Percentiles rank a stretch among this genome's conserved stretches.
phyloP scores from a whole-genome alignment of 37 sponge, comb jelly and placozoan genomes.

The Spongia lamella region DNA sequence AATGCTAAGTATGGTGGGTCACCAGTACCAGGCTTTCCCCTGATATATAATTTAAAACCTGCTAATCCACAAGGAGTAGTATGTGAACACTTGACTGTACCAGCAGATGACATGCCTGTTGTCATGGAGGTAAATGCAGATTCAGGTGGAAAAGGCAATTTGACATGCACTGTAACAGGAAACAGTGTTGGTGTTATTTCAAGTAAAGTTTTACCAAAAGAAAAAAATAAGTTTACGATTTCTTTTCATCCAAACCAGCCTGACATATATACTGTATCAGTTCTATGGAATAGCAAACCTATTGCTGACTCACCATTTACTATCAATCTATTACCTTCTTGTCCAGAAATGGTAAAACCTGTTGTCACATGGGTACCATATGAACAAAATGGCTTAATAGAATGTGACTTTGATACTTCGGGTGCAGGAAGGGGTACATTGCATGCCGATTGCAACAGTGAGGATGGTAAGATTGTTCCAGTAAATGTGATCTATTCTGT shows the following conservation, averaged over 20 bases:
- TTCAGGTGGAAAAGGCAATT: conserved; percentile 59
- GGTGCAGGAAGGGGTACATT: conserved; percentile 15
- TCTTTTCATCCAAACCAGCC: conserved; percentile 35
- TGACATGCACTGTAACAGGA: conserved; percentile 38
- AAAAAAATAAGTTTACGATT: neutral
- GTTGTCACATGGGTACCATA: conserved; percentile 13
- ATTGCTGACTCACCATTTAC: conserved; percentile 63
- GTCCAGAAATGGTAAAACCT: conserved; percentile 27
- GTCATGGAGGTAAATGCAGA: conserved; percentile 43
- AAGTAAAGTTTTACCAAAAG: conserved; percentile 20
- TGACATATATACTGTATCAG: conserved; percentile 46
- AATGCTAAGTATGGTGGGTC: conserved; percentile 54
- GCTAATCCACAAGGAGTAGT: conserved; percentile 38
- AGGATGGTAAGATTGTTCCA: too few relatives aligned
- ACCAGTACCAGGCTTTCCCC: conserved; percentile 64
- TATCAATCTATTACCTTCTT: conserved; percentile 46
- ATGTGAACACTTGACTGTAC: conserved; percentile 23
- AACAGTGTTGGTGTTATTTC: conserved; percentile 56
- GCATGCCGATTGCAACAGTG: neutral
- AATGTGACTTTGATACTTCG: too few relatives aligned
- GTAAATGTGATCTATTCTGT: too few relatives aligned
- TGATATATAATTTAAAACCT: conserved; percentile 51
- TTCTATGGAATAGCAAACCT: conserved; percentile 23
- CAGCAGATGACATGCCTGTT: conserved; percentile 16
- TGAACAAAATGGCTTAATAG: too few relatives aligned